phyloP scores from a whole-genome alignment of 2,888 invertebrate genomes.

The Anthrax anthrax region DNA sequence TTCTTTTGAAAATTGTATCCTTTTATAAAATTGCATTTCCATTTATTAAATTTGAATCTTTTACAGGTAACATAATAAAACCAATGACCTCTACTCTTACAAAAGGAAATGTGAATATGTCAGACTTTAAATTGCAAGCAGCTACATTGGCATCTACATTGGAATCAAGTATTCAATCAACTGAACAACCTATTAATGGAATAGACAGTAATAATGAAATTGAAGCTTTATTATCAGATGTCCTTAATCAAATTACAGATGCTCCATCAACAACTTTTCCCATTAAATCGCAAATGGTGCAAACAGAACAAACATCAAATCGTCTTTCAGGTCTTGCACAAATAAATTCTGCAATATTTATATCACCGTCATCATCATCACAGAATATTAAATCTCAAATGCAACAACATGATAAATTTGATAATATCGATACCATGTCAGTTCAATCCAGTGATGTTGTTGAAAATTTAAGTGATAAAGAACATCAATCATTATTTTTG shows the following conservation, averaged over 20 bases:
- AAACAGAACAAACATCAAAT: slow-evolving; percentile 5
- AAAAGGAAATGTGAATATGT: slow-evolving; percentile 16
- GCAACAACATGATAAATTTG: slow-evolving; percentile 4
- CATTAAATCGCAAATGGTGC: background rate
- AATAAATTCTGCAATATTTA: slow-evolving; percentile 22
- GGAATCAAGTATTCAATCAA: slow-evolving; percentile 12
- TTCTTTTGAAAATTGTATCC: no score
- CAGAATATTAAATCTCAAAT: background rate
- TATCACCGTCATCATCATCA: background rate
- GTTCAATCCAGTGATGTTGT: background rate
- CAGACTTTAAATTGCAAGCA: slow-evolving; percentile 29
- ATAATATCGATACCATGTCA: slow-evolving; percentile 7
- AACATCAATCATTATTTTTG: no score
- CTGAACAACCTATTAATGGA: background rate
- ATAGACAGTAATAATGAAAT: slow-evolving; percentile 21
- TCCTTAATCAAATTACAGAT: slow-evolving; percentile 26
- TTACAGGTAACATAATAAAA: no score
- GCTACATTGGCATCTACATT: slow-evolving; percentile 32
- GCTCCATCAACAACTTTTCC: slow-evolving; percentile 3
- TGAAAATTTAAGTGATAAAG: background rate
- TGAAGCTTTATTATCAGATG: slow-evolving; percentile 29
- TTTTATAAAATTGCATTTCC: no score
- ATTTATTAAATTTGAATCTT: no score
- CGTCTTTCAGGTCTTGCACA: slow-evolving; percentile 28
- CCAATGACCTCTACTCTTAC: no score